Percentiles rank a stretch among this genome's conserved stretches.
Conservation (phyloP, 1,140 invertebrate species). For the Monochamus saltuarius region DNA sequence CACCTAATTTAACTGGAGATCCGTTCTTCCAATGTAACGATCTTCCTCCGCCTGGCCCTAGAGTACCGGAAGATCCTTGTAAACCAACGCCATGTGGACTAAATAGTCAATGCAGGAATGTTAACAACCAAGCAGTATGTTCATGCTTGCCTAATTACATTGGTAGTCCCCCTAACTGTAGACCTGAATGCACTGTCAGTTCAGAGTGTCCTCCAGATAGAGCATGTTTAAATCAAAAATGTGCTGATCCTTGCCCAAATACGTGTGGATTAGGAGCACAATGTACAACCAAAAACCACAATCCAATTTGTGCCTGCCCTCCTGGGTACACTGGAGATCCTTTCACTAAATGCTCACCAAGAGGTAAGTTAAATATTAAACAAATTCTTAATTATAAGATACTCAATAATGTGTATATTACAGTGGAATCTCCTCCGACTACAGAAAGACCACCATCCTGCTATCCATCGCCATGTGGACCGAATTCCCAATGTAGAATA, state of each 20-base stretch:
- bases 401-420: slow-evolving; percentile 13
- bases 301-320: slow-evolving; percentile 70
- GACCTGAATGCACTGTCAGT: slow-evolving; percentile 65
- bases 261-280: slow-evolving; percentile 64
- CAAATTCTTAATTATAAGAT: slow-evolving; percentile 4
- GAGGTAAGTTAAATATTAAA: slow-evolving; percentile 45
- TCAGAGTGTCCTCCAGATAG: slow-evolving; percentile 63
- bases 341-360: slow-evolving; percentile 60
- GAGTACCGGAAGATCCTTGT: slow-evolving; percentile 57
- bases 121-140: slow-evolving; percentile 61
- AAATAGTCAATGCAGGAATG: slow-evolving; percentile 64
- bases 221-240: slow-evolving; percentile 65
- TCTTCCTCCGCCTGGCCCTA: slow-evolving; percentile 50
- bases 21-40: slow-evolving; percentile 75
- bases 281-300: slow-evolving; percentile 61
- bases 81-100: slow-evolving; percentile 66
- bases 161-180: slow-evolving; percentile 61
- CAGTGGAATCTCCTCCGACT: slow-evolving; percentile 36
- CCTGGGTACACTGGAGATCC: slow-evolving; percentile 74
- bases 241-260: slow-evolving; percentile 63
- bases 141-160: slow-evolving; percentile 64
- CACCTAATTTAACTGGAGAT: slow-evolving; percentile 72
- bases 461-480: slow-evolving; percentile 77
- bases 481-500: slow-evolving; percentile 76
- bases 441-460: slow-evolving; percentile 71